Percentiles rank a stretch among this genome's conserved stretches.
These are phyloP conservation scores for Eilema griseolum DNA, from an alignment of 2,888 invertebrate genomes.

Conservation along the genomic window DNA sequence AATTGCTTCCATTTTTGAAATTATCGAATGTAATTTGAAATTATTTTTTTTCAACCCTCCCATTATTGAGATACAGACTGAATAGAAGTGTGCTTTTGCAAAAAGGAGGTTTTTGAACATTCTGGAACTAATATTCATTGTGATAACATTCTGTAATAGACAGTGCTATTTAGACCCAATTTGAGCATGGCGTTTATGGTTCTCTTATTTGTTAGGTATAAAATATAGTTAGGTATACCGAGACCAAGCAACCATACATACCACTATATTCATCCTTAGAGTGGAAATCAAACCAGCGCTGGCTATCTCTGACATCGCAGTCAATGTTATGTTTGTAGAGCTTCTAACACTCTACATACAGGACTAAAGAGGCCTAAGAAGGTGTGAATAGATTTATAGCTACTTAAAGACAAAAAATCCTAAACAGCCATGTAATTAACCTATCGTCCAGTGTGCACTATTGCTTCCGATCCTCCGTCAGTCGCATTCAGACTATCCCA, in stretches of 20 bases:
- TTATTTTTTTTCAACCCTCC: neutral
- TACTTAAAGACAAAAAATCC: neutral
- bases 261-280: neutral
- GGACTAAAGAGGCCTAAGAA: neutral
- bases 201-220: no score
- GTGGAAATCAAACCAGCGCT: neutral
- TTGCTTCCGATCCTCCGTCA: no score
- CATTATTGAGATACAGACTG: neutral
- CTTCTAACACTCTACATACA: neutral
- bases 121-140: neutral
- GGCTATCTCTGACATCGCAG: neutral
- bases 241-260: neutral
- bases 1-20: conserved; percentile 35
- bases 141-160: no score
- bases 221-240: neutral
- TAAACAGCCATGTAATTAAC: no score
- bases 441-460: no score
- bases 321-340: no score
- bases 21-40: conserved; percentile 7
- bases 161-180: neutral
- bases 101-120: neutral
- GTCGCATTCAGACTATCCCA: no score
- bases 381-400: neutral
- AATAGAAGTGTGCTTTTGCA: neutral
- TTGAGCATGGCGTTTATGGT: no score